Evolutionary conservation across 2,888 invertebrate genomes (phyloP), one percentile per base, ranked within the genome.

Genomic region (Bruchidius siliquastri): DNA sequence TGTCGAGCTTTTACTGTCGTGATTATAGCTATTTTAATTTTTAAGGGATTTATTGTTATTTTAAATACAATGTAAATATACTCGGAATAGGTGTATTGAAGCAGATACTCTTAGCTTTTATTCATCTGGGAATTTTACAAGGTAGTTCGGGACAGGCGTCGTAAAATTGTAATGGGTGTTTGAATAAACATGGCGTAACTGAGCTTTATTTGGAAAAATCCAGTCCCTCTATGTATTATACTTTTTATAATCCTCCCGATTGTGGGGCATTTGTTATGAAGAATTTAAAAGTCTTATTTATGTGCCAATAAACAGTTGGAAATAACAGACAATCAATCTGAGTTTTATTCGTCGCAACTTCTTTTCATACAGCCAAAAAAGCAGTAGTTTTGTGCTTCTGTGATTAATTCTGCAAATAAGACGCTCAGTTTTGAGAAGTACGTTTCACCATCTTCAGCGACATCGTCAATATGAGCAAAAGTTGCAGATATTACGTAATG

Each of bases 31-130:
- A 72, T 72, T 75, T 75, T 75, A 74, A 74, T 74, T 75, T 74
- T 73, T 74, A 71, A 69, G 74, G 72, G 71, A 73, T 75, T 75
- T 75, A 75, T 69, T 74, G 75, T 75, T 72, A 72, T 71, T 72
- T 49, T 71, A 72, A 22, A 72, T 74, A 74, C 72, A 72, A 72
- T 74, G 72, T 71, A 75, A 72, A 73, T 73, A 70, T 30, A 72
- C 71, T 71, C 68, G 71, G 69, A 71, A 72, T 75, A 72, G 72
- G 71, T 70, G 71, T 20, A 72, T 73, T 69, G 72, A 71, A 75
- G 71, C 32, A 67, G 69, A 71, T 70, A 66, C 71, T 73, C 22
- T 69, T 32, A 74, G 72, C 71, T 73, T 75, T 75, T 75, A 75
- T 72, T 73, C 66, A 30, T 49, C 49, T 13, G 49, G 18, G 49